A percentile compares a stretch with the other conserved stretches of the same genome.
phyloP scores from a whole-genome alignment of 2,113 vertebrate genomes.

The Peromyscus californicus region DNA sequence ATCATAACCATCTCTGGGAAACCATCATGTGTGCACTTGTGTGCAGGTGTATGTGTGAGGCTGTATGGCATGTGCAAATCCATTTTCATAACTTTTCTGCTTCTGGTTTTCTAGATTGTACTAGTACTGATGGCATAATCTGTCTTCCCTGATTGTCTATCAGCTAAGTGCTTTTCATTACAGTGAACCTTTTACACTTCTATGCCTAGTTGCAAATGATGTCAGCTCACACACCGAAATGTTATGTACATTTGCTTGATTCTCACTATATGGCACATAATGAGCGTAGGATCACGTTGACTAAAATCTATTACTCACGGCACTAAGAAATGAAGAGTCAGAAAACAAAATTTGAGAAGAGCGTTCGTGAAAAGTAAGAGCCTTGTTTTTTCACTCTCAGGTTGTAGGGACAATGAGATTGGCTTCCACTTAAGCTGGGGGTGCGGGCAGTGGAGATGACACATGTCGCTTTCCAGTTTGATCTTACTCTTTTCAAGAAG shows the following conservation, averaged over 20 bases:
- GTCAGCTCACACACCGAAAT: background rate
- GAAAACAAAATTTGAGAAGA: background rate
- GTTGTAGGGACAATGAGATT: background rate
- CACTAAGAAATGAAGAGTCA: background rate
- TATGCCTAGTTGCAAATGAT: background rate
- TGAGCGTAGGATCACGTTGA: background rate
- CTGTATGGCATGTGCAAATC: background rate
- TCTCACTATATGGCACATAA: background rate
- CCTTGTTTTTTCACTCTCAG: background rate
- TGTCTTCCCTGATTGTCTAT: background rate
- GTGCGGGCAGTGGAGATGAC: background rate
- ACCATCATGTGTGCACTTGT: background rate
- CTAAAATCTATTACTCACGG: background rate
- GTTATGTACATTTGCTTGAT: background rate
- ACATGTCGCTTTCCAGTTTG: background rate
- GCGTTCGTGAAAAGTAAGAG: background rate
- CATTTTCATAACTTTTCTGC: background rate
- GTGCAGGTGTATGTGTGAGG: background rate
- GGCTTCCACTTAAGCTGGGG: background rate
- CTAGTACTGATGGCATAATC: background rate
- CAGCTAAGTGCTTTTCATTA: slow-evolving; percentile 38
- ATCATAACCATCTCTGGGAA: slow-evolving; percentile 4
- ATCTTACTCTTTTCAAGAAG: slow-evolving; percentile 25
- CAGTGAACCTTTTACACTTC: slow-evolving; percentile 2
- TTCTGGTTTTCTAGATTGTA: slow-evolving; percentile 20